A percentile compares a stretch with the other conserved stretches of the same genome.
Evolutionary conservation across 2,113 vertebrate genomes (phyloP).

Genomic region (Arenaria interpres): DNA sequence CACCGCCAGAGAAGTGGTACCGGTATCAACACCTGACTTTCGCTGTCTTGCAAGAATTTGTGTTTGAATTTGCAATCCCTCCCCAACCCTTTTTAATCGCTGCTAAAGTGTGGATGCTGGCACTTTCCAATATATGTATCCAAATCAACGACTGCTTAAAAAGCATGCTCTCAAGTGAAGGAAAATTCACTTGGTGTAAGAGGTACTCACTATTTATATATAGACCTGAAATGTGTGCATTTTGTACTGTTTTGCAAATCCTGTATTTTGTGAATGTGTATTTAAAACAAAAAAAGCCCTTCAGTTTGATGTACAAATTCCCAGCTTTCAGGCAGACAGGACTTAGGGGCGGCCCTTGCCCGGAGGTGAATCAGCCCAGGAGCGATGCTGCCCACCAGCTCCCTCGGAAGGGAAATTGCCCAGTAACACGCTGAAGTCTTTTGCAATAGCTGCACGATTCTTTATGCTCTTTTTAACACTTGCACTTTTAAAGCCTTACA

Average conservation of each 20-base stretch:
- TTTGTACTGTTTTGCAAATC: background rate
- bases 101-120: background rate
- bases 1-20: background rate
- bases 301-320: background rate
- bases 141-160: background rate
- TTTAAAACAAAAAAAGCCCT: background rate
- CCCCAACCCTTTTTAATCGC: background rate
- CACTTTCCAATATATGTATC: background rate
- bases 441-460: conserved; percentile 34
- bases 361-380: background rate
- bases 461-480: conserved; percentile 31
- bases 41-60: background rate
- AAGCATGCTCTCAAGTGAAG: background rate
- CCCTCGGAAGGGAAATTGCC: background rate
- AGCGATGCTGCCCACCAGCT: background rate
- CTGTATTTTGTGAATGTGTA: background rate
- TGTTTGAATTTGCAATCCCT: background rate
- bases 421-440: background rate
- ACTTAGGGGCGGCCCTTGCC: background rate
- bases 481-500: conserved; percentile 44
- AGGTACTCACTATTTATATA: background rate
- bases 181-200: background rate
- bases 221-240: background rate
- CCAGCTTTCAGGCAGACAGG: background rate
- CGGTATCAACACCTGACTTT: fast-evolving